Evolutionary conservation across 2,797 vertebrate species (phyloP), one percentile per base, ranked within the genome.

Genomic region (Thripadectes ignobilis): DNA sequence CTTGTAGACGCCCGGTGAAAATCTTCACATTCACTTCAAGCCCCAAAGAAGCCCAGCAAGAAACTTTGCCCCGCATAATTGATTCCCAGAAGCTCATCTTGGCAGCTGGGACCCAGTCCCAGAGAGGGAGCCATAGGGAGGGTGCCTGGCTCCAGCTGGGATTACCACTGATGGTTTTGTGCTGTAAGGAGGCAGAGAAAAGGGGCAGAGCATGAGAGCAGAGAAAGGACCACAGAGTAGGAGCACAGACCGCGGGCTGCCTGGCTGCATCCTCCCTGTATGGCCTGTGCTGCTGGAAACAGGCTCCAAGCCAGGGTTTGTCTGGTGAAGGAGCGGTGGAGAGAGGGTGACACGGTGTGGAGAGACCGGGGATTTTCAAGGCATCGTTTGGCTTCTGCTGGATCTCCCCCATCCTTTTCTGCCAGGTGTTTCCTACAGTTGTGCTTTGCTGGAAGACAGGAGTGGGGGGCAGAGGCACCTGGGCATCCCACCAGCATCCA

Each of bases 321-420:
- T 68, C 41, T 32, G 24, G 45, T 6, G 20, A 8, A 13, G 38
- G 27, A 95, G 61, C 4, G 19, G 3, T 97, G 96, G 97, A 95
- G 89, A 90, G 95, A 97, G 95, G 86, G 95, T 94, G 95, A 96
- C 96, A 96, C 95, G 6, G 63, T 93, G 96, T 96, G 96, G 96
- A 94, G 59, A 95, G 91, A 95, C 20, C 0, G 4, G 89, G 95
- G 63, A 96, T 94, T 90, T 88, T 59, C 94, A 84, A 82, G 59
- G 48, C 79, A 76, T 69, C 39, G 1, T 91, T 55, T 48, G 54
- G 23, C 10, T 88, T 62, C 34, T 3, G 0, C 39, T 23, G 43
- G 49, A 30, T 80, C 29, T 51, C 6, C 23, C 3, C 22, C 2
- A 1, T 4, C 5, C 3, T 7, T 10, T 82, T 62, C 52, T 12